Evolutionary conservation across 1,140 invertebrate genomes (phyloP), one percentile per base, ranked within the genome.

Genomic region (Heliconius himera): DNA sequence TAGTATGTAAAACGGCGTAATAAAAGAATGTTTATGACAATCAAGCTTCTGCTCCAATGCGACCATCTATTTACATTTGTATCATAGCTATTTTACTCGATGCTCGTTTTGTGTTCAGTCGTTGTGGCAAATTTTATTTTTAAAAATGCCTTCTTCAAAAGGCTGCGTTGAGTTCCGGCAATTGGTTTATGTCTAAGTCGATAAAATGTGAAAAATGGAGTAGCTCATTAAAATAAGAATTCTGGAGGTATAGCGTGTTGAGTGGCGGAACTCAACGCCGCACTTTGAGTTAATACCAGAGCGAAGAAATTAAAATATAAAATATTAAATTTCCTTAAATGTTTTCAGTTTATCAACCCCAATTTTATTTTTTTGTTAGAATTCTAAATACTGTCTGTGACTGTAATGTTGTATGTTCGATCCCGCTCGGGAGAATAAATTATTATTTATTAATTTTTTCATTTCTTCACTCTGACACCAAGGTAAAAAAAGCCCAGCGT

Each of bases 1-100:
- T 83, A 70, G 70, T 79, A 73, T 81, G 82, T 76, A 72, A 70
- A 81, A 46, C n/a, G 76, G 76, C 33, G 49, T 77, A 54, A 38
- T 77, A 82, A 82, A 81, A n/a, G 33, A 72, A 38, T 73, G 70
- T 72, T 76, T 66, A 66, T 66, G 60, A 26, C 60, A 29, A 66
- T 4, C 60, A 29, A 26, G 60, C 3, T 66, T 29, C 26, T 26
- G 0, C 9, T 16, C 3, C 26, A 66, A 66, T 66, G n/a, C 22
- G 26, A 66, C 16, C 13, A 4, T 26, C 54, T 26, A 29, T 29
- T 66, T 29, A 26, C 60, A 66, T 29, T 29, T 66, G 26, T 22
- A 66, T n/a, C 22, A 8, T 29, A 66, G 26, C 22, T 29, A 29
- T n/a, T 29, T 66, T 29, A 16, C n/a, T 13, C 9, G 22, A 3